phyloP scores from a whole-genome alignment of 1,140 invertebrate genomes.

The Akabosia matsudoensis region DNA sequence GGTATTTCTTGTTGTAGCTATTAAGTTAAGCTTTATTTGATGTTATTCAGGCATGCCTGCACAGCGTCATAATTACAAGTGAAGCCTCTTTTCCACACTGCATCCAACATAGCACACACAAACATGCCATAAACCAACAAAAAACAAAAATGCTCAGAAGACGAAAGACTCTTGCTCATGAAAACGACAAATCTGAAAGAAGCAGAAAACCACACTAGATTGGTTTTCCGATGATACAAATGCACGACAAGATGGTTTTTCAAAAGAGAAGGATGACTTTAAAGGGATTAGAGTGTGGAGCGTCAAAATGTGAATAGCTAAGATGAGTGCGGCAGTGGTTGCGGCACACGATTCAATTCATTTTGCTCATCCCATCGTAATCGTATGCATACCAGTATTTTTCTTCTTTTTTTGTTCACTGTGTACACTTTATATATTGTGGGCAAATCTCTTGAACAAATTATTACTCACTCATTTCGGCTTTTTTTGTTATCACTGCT shows the following conservation, averaged over 20 bases:
- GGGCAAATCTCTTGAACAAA: neutral
- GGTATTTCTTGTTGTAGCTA: neutral
- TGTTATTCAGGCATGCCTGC: neutral
- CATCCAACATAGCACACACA: neutral
- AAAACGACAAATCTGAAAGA: neutral
- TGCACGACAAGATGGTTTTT: neutral
- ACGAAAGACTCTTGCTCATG: neutral
- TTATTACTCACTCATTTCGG: slow-evolving; percentile 11
- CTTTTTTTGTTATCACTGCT: neutral
- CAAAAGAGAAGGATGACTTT: neutral
- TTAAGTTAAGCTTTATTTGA: slow-evolving; percentile 8
- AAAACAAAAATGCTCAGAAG: neutral
- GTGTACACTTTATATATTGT: too few species aligned
- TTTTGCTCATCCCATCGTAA: neutral
- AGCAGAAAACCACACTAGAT: neutral
- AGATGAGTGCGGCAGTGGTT: neutral
- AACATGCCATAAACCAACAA: too few species aligned
- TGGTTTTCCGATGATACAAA: neutral
- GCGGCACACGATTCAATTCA: slow-evolving; percentile 18
- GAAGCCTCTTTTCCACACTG: neutral
- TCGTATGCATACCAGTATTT: neutral
- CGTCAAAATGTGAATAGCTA: neutral
- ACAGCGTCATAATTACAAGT: neutral
- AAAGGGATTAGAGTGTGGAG: neutral
- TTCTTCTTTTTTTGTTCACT: neutral